Evolutionary conservation across 2,888 invertebrate genomes (phyloP).

Genomic region (Alloplasta piceator): DNA sequence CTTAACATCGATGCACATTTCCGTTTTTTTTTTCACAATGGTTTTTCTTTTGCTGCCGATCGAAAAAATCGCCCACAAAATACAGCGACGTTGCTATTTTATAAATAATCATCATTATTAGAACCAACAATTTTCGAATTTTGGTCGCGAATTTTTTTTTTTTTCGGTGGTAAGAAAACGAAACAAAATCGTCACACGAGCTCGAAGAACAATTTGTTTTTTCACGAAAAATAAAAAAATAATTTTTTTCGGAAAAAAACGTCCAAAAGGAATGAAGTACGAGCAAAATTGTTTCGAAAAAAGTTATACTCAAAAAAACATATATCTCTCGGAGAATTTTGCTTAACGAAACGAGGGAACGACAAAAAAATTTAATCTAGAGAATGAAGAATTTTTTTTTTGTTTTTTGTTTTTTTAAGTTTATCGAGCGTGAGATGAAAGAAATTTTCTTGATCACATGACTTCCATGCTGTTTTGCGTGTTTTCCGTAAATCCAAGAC

Average conservation of each 20-base stretch:
- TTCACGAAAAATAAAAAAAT: not conserved
- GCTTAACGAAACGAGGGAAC: not conserved
- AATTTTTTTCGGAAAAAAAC: not conserved
- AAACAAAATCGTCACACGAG: not conserved
- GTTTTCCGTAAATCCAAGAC: constrained; percentile 80
- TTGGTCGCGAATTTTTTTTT: not conserved
- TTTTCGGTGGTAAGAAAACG: not conserved
- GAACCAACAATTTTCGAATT: not conserved
- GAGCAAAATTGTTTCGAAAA: not conserved
- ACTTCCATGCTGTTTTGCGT: constrained; percentile 83
- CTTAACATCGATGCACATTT: not conserved
- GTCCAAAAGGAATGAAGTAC: not conserved
- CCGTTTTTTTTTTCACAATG: not conserved
- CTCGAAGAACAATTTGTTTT: not conserved
- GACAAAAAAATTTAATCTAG: not conserved
- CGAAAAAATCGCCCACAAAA: not conserved
- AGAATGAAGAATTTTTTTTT: too few species aligned
- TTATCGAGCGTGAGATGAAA: constrained; percentile 43
- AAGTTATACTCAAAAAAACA: not conserved
- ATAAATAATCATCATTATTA: too few species aligned
- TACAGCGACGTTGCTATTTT: not conserved
- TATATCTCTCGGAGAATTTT: not conserved
- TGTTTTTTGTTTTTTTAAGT: constrained; percentile 4
- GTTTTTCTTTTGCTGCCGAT: not conserved
- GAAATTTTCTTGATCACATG: constrained; percentile 75